phyloP scores from a whole-genome alignment of 1,140 invertebrate genomes.

The Pseudomyrmex flavicornis region DNA sequence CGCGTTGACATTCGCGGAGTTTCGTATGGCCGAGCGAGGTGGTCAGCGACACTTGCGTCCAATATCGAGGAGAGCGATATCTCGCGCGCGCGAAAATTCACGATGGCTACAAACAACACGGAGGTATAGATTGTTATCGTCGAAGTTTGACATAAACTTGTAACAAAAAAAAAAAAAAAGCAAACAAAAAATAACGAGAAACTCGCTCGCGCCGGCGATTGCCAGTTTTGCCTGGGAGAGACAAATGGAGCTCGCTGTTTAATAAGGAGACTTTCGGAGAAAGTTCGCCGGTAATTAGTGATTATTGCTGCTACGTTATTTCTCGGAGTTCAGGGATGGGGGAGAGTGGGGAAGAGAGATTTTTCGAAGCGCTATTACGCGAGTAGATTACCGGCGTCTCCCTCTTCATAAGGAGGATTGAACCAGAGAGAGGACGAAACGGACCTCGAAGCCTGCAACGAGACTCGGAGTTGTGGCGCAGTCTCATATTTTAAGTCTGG shows the following conservation, averaged over 20 bases:
- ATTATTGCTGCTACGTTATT: conserved; percentile 67
- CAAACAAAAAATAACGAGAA: too few species aligned
- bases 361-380: conserved; percentile 66
- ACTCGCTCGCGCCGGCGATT: neutral
- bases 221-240: conserved; percentile 23
- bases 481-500: conserved; percentile 82
- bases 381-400: conserved; percentile 66
- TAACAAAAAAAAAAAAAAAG: neutral
- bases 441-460: conserved; percentile 65
- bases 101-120: conserved; percentile 47
- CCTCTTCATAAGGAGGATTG: conserved; percentile 68
- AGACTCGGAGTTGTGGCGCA: conserved; percentile 73
- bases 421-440: conserved; percentile 61
- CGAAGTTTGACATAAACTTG: neutral
- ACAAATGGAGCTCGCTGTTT: conserved; percentile 64
- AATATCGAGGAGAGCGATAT: conserved; percentile 29
- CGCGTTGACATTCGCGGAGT: conserved; percentile 46
- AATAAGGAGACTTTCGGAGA: conserved; percentile 61
- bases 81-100: conserved; percentile 2
- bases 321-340: conserved; percentile 48
- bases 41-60: conserved; percentile 35
- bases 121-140: conserved; percentile 30
- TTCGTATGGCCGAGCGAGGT: conserved; percentile 20
- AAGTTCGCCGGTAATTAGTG: conserved; percentile 69
- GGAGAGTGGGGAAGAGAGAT: neutral